Percentiles rank a stretch among this genome's conserved stretches.
These are phyloP conservation scores for Caretta caretta DNA, from an alignment of 2,113 vertebrate genomes.

Conservation along the genomic window DNA sequence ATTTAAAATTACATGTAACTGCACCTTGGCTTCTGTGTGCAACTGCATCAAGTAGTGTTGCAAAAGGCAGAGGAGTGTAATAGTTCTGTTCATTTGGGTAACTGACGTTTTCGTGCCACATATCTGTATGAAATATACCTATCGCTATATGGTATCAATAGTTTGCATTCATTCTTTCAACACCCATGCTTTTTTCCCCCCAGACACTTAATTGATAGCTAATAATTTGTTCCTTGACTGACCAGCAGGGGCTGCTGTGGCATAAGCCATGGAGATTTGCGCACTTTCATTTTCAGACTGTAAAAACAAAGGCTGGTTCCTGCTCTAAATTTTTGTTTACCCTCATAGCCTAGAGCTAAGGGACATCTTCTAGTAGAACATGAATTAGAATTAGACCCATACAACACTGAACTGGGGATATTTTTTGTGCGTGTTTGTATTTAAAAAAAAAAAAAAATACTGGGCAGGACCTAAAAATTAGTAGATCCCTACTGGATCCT, in stretches of 20 bases:
- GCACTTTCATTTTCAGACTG: neutral
- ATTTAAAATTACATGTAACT: neutral
- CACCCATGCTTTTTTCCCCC: accelerated
- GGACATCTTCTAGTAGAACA: neutral
- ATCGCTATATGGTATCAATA: neutral
- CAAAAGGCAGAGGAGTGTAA: neutral
- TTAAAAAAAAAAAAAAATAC: neutral
- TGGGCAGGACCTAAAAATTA: neutral
- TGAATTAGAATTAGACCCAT: neutral
- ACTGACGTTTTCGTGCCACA: neutral
- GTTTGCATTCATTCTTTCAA: neutral
- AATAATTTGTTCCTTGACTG: neutral
- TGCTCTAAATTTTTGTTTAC: neutral
- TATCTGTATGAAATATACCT: neutral
- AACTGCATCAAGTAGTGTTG: neutral
- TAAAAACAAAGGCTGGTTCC: neutral
- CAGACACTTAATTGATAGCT: accelerated
- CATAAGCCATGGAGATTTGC: neutral
- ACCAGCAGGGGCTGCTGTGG: slow-evolving; percentile 67
- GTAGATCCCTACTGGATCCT: neutral
- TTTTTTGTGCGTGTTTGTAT: neutral
- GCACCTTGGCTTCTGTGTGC: neutral
- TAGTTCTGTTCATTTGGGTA: neutral
- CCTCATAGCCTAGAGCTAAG: neutral
- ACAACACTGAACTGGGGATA: neutral